Evolutionary conservation across 64 coral and sea anemone species (phyloP).

Genomic region (Actinia equina): DNA sequence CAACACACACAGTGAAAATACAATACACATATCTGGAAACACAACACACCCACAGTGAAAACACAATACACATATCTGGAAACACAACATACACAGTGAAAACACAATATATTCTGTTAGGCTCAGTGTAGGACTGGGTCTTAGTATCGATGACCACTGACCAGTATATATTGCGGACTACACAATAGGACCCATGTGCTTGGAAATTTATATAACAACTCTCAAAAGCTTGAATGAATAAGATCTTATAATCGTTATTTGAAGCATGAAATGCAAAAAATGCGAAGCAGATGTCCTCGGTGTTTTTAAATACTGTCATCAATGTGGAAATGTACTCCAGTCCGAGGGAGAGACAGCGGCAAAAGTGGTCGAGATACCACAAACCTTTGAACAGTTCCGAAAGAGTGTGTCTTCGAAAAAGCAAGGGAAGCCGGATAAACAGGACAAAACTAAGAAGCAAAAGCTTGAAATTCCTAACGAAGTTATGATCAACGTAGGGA

Average conservation of each 20-base stretch:
- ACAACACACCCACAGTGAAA: no score
- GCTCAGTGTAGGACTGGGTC: background rate
- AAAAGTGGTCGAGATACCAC: slow-evolving; percentile 5
- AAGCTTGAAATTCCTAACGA: slow-evolving; percentile 23
- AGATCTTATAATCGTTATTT: background rate
- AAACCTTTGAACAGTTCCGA: slow-evolving; percentile 47
- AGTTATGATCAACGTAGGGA: slow-evolving; percentile 47
- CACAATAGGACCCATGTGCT: background rate
- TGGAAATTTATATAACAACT: background rate
- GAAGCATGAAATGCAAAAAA: slow-evolving; percentile 39
- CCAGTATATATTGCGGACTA: slow-evolving; percentile 5
- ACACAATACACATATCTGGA: no score
- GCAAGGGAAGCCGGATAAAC: slow-evolving; percentile 4
- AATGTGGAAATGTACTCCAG: slow-evolving; percentile 36
- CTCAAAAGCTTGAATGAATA: background rate
- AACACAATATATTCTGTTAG: no score
- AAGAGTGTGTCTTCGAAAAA: slow-evolving; percentile 28
- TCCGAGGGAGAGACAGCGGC: slow-evolving; percentile 9
- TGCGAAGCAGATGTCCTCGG: slow-evolving; percentile 46
- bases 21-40: no score
- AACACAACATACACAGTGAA: no score
- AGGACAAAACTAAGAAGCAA: slow-evolving; percentile 22
- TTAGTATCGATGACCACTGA: slow-evolving; percentile 9
- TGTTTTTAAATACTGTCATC: slow-evolving; percentile 48
- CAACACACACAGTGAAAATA: no score